Evolutionary conservation across 1,140 invertebrate species (phyloP), one percentile per base, ranked within the genome.

Genomic region (Drosophila bifasciata): DNA sequence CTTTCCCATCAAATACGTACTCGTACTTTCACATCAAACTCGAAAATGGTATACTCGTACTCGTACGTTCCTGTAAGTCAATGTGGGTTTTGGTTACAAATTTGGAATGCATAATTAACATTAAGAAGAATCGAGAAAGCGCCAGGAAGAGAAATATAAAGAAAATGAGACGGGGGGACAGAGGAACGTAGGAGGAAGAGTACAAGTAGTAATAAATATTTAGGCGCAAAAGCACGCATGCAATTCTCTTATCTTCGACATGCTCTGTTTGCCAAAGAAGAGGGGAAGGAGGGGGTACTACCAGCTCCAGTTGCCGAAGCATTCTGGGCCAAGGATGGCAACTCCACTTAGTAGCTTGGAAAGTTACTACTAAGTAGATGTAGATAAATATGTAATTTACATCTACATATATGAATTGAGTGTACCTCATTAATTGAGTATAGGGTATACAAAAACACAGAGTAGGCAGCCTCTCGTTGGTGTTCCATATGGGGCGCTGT

Each of bases 1-100:
- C 19, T 19, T 19, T 3, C 19, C 19, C 11, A 64, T 46, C 43
- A 25, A 36, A 41, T 9, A 52, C 39, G 19, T n/a, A n/a, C n/a
- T n/a, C n/a, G n/a, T n/a, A n/a, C n/a, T n/a, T n/a, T n/a, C n/a
- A n/a, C n/a, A n/a, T 32, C 64, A 39, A 69, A 49, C 32, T 49
- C 51, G 32, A 76, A 56, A 28, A 61, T 56, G 69, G 69, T 50
- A 58, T 44, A 61, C 60, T 48, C 32, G 5, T 6, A 41, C 43
- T 57, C 21, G 5, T 6, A 41, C 43, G 57, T 21, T 48, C 52
- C 52, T 67, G 60, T 67, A 4, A 36, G 32, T 1, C 32, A 50
- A 80, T 76, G 67, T 76, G 63, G 74, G 68, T 80, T 80, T 81
- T 74, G 50, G 73, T 76, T 76, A 81, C 73, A 57, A 76, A 73